Base-by-base conservation (phyloP, 2,888 invertebrate genomes). In the Danaus chrysippus region DNA sequence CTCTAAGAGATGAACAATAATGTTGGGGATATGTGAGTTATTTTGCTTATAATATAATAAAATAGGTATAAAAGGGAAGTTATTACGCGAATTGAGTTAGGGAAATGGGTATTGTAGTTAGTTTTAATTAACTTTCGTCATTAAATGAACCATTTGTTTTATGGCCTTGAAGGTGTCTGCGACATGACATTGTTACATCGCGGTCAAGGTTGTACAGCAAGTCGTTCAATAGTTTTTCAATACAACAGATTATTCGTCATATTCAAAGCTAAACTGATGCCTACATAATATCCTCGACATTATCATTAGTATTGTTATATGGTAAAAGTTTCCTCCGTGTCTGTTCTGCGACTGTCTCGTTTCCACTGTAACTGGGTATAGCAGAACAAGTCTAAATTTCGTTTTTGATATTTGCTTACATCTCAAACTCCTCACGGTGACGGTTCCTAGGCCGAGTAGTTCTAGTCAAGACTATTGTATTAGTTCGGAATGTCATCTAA, bases 311-410 rank as follows among this genome's bases (percentile, higher is more conserved):
- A 34, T 34, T 34, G 6, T 0, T 34, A 34, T 6, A 34, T 46
- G 62, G 68, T 75, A 74, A 83, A 80, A 80, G 85, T 79, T 86
- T 83, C 84, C 82, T 85, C 73, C 79, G 77, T 74, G 73, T 61
- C 72, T 78, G 87, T 88, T 90, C 89, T 90, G 90, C 86, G 79
- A 79, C 73, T 75, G 76, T 72, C 68, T 17, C 64, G 65, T 73
- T 63, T 66, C 67, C 78, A 77, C 76, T 74, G 76, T 74, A 72
- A 79, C 79, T 81, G 84, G 82, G 81, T 77, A 76, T 78, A 74
- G 87, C 89, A 90, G 91, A 91, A 90, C 89, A 85, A 86, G 91
- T 91, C 91, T 91, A 91, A 91, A 91, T 91, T 89, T 91, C 91
- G 84, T 91, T 91, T 91, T 91, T 92, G 91, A 78, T 90, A 89